Evolutionary conservation across 2,888 invertebrate species (phyloP).

Genomic region (Stegophylla sp.): DNA sequence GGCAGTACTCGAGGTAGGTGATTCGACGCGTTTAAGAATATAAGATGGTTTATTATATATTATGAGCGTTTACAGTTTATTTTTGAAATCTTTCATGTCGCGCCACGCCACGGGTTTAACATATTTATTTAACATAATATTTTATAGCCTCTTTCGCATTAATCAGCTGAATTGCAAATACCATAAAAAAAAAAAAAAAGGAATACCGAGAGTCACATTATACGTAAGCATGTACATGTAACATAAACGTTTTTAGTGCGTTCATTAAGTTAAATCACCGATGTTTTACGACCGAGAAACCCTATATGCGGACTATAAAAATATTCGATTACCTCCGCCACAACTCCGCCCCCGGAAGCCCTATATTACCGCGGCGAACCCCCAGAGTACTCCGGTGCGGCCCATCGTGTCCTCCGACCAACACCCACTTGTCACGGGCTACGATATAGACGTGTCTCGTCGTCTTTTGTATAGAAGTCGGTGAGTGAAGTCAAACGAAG

Average conservation of each 20-base stretch:
- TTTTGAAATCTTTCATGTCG: not conserved
- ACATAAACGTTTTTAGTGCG: not conserved
- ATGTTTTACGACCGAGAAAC: slow-evolving; percentile 32
- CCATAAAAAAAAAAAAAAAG: not conserved
- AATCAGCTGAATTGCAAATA: not conserved
- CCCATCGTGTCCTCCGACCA: not conserved
- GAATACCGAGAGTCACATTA: too few relatives aligned
- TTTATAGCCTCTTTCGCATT: not conserved
- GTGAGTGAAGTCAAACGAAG: too few relatives aligned
- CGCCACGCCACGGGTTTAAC: not conserved
- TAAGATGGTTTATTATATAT: too few relatives aligned
- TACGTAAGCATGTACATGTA: too few relatives aligned
- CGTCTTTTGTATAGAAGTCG: slow-evolving; percentile 3
- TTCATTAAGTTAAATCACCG: slow-evolving; percentile 19
- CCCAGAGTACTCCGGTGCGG: not conserved
- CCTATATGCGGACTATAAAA: slow-evolving; percentile 16
- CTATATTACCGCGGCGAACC: not conserved
- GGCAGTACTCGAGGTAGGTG: too few relatives aligned
- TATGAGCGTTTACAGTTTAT: not conserved
- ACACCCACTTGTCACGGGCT: slow-evolving; percentile 18
- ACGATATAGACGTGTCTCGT: not conserved
- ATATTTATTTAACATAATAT: too few relatives aligned
- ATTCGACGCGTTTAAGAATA: too few relatives aligned
- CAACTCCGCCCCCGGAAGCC: slow-evolving; percentile 37
- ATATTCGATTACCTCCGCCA: slow-evolving; percentile 27